These are phyloP conservation scores for Lanius collurio DNA, from an alignment of 2,113 vertebrate species.

Conservation along the genomic window DNA sequence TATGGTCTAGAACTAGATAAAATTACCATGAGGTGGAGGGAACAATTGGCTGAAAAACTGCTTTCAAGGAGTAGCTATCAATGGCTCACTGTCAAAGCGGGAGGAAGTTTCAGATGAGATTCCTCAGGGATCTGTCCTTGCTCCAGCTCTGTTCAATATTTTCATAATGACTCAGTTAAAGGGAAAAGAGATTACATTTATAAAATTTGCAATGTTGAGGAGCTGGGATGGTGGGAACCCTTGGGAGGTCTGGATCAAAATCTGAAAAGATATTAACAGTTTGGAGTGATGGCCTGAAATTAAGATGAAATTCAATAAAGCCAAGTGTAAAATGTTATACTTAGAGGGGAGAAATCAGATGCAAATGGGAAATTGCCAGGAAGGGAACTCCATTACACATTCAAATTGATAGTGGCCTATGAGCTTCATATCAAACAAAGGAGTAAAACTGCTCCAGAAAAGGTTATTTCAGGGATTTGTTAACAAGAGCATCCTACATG, in stretches of 20 bases:
- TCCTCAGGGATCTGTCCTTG: conserved; percentile 56
- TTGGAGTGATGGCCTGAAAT: conserved; percentile 59
- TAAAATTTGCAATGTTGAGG: conserved; percentile 48
- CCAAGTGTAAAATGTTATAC: background rate
- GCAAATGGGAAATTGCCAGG: background rate
- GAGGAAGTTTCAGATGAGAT: conserved; percentile 37
- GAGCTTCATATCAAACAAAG: background rate
- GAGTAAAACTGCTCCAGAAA: background rate
- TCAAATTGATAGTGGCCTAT: background rate
- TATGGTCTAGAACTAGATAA: conserved; percentile 23
- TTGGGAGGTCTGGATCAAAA: conserved; percentile 57
- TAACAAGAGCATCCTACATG: background rate
- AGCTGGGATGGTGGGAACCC: conserved; percentile 24
- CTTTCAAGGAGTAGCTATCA: conserved; percentile 17
- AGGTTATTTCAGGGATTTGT: background rate
- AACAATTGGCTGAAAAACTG: conserved; percentile 32
- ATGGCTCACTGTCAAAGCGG: background rate
- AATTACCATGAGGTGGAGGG: conserved; percentile 17
- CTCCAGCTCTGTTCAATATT: conserved; percentile 59
- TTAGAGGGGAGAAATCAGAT: conserved; percentile 15
- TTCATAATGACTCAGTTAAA: conserved; percentile 64
- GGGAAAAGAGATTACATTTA: conserved; percentile 45
- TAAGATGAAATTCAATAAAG: conserved; percentile 64
- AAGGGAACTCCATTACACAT: background rate
- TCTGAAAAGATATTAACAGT: conserved; percentile 38